These are phyloP conservation scores for Pachymerium ferrugineum DNA, from an alignment of 2,888 invertebrate genomes.

Conservation along the genomic window DNA sequence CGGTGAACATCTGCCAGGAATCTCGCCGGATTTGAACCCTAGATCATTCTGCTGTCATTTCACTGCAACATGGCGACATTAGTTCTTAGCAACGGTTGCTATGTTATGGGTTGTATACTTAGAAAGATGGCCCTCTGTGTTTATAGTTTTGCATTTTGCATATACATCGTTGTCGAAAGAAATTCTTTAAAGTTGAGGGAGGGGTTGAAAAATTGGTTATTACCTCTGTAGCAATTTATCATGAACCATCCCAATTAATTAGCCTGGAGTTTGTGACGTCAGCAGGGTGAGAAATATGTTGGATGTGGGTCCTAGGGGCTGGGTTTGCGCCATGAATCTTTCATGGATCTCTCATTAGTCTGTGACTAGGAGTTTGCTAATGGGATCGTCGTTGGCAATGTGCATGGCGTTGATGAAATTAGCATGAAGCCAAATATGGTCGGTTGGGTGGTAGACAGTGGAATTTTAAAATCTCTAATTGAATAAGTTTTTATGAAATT, in stretches of 20 bases:
- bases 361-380: neutral
- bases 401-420: neutral
- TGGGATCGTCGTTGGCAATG: conserved; percentile 3
- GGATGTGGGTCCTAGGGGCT: conserved; percentile 12
- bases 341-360: conserved; percentile 11
- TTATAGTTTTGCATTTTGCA: neutral
- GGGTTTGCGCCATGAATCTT: conserved; percentile 14
- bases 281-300: conserved; percentile 14
- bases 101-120: neutral
- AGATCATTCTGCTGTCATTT: conserved; percentile 7
- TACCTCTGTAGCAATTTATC: neutral
- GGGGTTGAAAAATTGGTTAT: neutral
- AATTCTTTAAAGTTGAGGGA: neutral
- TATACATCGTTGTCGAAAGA: no score
- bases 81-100: neutral
- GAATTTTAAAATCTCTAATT: neutral
- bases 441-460: neutral
- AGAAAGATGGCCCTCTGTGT: neutral
- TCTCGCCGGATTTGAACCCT: conserved; percentile 9
- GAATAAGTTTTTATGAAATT: neutral
- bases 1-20: conserved; percentile 13
- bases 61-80: conserved; percentile 4
- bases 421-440: conserved; percentile 4
- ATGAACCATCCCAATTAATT: neutral
- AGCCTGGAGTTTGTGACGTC: neutral